phyloP scores from a whole-genome alignment of 2,888 invertebrate species.

The Stenodema calcarata region DNA sequence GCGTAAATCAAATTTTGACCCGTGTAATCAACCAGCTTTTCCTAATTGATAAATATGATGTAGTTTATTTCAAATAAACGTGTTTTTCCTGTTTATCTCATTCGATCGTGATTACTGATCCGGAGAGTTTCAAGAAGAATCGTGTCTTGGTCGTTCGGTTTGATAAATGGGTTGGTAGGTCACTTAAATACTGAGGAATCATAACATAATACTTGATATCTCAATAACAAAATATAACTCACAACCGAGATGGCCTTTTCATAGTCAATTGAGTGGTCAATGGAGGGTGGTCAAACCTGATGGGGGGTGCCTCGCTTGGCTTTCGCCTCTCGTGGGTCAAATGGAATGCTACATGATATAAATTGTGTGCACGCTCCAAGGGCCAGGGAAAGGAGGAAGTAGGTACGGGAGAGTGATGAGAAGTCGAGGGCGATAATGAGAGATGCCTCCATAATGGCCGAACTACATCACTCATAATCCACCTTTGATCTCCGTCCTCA shows the following conservation, averaged over 20 bases:
- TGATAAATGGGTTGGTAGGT: no score
- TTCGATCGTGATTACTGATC: no score
- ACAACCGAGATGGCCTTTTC: background rate
- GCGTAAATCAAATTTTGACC: no score
- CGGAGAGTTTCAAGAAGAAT: no score
- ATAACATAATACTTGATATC: no score
- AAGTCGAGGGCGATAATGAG: conserved; percentile 32
- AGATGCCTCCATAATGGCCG: conserved; percentile 38
- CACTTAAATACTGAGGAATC: no score
- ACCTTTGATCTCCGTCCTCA: conserved; percentile 33
- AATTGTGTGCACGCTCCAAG: background rate
- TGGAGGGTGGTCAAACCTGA: background rate
- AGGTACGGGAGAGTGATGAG: background rate
- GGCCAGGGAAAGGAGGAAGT: background rate
- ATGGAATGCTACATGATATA: background rate
- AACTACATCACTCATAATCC: conserved; percentile 37
- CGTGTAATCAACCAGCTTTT: no score
- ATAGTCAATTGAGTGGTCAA: background rate
- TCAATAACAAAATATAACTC: background rate
- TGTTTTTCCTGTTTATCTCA: no score
- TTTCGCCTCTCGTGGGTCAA: background rate
- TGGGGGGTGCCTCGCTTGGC: background rate
- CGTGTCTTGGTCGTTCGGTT: no score
- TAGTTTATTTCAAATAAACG: no score
- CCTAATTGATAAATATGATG: no score